Conservation (phyloP, 1,140 invertebrate genomes). For the Berghia stephanieae region DNA sequence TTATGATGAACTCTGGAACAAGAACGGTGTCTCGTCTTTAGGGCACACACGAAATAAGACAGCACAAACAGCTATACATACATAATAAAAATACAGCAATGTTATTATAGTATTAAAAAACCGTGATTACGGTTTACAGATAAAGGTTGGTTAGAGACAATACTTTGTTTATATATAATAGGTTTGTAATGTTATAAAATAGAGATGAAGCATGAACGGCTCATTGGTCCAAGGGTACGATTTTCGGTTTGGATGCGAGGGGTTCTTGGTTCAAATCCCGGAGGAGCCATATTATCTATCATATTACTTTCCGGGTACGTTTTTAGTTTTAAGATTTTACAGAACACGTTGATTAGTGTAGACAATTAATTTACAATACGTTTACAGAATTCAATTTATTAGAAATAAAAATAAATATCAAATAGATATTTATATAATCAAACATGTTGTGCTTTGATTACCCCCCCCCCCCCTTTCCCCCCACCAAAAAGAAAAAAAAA, state of each 20-base stretch:
- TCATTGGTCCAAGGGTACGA: too few relatives aligned
- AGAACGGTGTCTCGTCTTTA: too few relatives aligned
- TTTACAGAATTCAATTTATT: too few relatives aligned
- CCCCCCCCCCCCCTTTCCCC: background rate
- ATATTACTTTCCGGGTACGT: background rate
- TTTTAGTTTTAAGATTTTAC: background rate
- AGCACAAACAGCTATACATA: background rate
- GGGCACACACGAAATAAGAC: background rate
- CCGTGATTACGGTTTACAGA: background rate
- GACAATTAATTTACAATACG: too few relatives aligned
- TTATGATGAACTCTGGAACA: too few relatives aligned
- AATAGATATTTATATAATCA: too few relatives aligned
- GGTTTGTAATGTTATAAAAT: too few relatives aligned
- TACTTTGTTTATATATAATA: background rate
- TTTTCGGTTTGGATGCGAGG: too few relatives aligned
- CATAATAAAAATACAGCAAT: background rate
- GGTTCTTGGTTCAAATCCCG: background rate
- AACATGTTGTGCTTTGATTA: too few relatives aligned
- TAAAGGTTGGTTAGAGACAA: background rate
- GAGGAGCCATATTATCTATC: background rate
- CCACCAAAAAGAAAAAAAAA: conserved; percentile 40
- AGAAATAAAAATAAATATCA: too few relatives aligned
- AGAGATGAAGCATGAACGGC: too few relatives aligned
- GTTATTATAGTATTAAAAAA: background rate
- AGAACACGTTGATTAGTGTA: background rate